Base-by-base conservation (phyloP, 2,888 invertebrate species). In the Noctua fimbriata region DNA sequence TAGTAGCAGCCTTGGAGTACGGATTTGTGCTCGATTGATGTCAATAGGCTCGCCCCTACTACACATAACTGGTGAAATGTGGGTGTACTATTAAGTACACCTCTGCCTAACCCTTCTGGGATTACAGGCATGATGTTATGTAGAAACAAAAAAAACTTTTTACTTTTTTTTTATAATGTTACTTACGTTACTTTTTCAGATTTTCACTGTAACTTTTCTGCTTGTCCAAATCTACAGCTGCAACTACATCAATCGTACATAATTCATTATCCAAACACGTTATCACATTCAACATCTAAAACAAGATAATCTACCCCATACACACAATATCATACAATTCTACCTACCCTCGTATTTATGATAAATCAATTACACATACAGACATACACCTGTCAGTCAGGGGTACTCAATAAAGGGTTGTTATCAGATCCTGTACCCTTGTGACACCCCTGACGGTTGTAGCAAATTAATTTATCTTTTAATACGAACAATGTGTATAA, bases 401-500 rank as follows among this genome's bases (percentile, higher is more conserved):
- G 55, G 74, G 63, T 81, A n/a, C 69, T 77, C 77, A 47, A 67
- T 79, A 75, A 79, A 77, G 84, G 81, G 81, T 87, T 78, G 79
- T 81, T 82, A 89, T 89, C 89, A 84, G 78, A 88, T 78, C 70
- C 21, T 14, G 65, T 66, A 80, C 84, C 86, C 84, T 79, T 83
- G 81, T 55, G 67, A 66, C 71, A 80, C 86, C 82, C 86, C 77
- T 76, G 72, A 80, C 78, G 73, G 73, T 78, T 84, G 88, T 85
- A 73, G 81, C 78, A 81, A 89, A 88, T 88, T 87, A 89, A 88
- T 88, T 82, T 89, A 86, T 88, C 88, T 89, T 89, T 85, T 89
- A 86, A 88, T 84, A 73, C 73, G 78, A 21, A 67, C 67, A 7
- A 78, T 79, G 81, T 71, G 84, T 82, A 78, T 87, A 81, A 84